phyloP scores from a whole-genome alignment of 2,888 invertebrate species.

The Teinopalpus imperialis region DNA sequence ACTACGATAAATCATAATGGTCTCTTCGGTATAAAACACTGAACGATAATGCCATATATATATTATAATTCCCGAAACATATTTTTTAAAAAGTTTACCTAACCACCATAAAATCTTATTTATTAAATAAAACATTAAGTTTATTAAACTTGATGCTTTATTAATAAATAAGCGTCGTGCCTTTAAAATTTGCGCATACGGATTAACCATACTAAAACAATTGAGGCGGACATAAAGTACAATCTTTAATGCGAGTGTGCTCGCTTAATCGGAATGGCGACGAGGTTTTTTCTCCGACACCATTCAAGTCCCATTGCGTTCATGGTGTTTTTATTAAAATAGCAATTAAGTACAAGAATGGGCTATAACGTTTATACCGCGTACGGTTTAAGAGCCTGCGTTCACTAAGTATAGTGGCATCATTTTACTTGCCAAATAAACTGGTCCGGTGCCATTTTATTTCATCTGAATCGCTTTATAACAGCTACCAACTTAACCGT shows the following conservation, averaged over 20 bases:
- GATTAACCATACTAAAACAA: conserved; percentile 22
- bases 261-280: conserved; percentile 53
- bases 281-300: conserved; percentile 46
- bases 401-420: conserved; percentile 54
- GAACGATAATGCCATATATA: too few species aligned
- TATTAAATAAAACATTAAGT: too few species aligned
- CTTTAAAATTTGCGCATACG: too few species aligned
- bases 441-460: conserved; percentile 32
- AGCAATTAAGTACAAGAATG: conserved; percentile 79
- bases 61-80: too few species aligned
- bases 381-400: conserved; percentile 59
- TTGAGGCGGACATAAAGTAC: conserved; percentile 36
- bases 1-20: too few species aligned
- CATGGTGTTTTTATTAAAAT: conserved; percentile 78
- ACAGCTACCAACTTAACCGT: conserved; percentile 27
- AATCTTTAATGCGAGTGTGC: conserved; percentile 51
- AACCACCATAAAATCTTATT: too few species aligned
- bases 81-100: too few species aligned
- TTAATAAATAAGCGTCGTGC: too few species aligned
- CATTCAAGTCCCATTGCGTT: conserved; percentile 59
- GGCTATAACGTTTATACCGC: conserved; percentile 71
- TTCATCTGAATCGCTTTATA: neutral
- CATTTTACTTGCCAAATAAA: conserved; percentile 57
- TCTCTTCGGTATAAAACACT: too few species aligned
- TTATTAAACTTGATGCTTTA: too few species aligned